Evolutionary conservation across 2,113 vertebrate genomes (phyloP).

Genomic region (Alces alces): DNA sequence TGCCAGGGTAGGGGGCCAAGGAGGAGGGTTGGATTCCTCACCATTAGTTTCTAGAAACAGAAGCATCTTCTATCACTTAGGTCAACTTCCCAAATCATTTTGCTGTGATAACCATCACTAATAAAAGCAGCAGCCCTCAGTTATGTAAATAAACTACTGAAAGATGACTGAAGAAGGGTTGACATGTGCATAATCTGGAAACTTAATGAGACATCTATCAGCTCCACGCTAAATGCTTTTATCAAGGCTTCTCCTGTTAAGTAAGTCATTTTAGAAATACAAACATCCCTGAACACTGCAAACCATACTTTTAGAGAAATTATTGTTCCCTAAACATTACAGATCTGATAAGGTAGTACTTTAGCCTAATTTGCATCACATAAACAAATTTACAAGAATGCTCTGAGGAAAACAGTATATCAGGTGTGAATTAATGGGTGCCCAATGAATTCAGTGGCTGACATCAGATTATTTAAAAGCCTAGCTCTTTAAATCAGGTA

Average conservation of each 20-base stretch:
- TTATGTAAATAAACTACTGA: constrained; percentile 57
- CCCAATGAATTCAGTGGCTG: constrained; percentile 24
- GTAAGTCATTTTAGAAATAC: constrained; percentile 51
- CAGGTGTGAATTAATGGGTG: constrained; percentile 35
- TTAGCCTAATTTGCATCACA: constrained; percentile 55
- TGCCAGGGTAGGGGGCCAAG: neutral
- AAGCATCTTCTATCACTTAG: neutral
- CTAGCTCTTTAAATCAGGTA: constrained; percentile 43
- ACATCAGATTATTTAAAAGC: constrained; percentile 31
- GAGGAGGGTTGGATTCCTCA: neutral
- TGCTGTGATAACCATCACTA: constrained; percentile 8
- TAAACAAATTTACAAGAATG: constrained; percentile 54
- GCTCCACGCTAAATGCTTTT: constrained; percentile 25
- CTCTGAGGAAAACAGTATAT: constrained; percentile 43
- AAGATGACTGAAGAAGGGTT: constrained; percentile 37
- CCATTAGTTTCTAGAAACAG: neutral
- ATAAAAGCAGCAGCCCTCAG: constrained; percentile 24
- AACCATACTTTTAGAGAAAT: constrained; percentile 55
- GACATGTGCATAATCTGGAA: constrained; percentile 20
- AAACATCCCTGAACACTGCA: constrained; percentile 41
- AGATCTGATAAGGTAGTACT: constrained; percentile 29
- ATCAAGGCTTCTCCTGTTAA: constrained; percentile 41
- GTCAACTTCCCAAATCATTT: constrained; percentile 21
- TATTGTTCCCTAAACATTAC: constrained; percentile 57
- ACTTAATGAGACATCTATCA: constrained; percentile 59